Evolutionary conservation across 2,888 invertebrate genomes (phyloP), one percentile per base, ranked within the genome.

Genomic region (Odontocolon sp.): DNA sequence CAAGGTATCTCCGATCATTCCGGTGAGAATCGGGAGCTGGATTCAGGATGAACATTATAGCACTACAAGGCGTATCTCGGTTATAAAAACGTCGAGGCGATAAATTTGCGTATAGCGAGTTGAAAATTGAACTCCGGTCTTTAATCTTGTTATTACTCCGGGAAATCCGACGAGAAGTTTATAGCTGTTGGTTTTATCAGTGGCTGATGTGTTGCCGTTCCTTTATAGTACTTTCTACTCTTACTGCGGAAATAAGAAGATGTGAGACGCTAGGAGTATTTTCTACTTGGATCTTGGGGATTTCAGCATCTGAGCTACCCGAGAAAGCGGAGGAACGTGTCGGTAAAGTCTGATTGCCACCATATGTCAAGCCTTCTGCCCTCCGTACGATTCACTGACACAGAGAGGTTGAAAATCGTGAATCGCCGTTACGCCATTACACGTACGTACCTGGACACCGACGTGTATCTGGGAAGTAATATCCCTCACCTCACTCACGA

Each of bases 401-500:
- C 36, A 16, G 36, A 9, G 16, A 57, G 28, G 42, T 28, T 21
- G 50, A 63, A 52, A 72, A 64, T 50, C 68, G 38, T 69, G 72
- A 69, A 68, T 72, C 57, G 57, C 68, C 11, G 31, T 68, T 59
- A 64, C 54, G 26, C 56, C 6, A 14, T 23, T 36, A 45, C 52
- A 50, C 38, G 31, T 70, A 59, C 52, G 31, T 54, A 36, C n/a
- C n/a, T 54, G 40, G 40, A n/a, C 26, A 56, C 42, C 57, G 47
- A 47, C 50, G 26, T 63, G 38, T 36, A 78, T 69, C 40, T 52
- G 56, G 38, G 63, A 74, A 16, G 64, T 66, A 61, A 71, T 74
- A 68, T 71, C 36, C 47, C 40, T 71, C 52, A 70, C 64, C 76
- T 78, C 73, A 70, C 59, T 78, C 76, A 73, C 70, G 47, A 80